Conservation (phyloP, 2,888 invertebrate genomes). For the Hydroisotoma schaefferi region DNA sequence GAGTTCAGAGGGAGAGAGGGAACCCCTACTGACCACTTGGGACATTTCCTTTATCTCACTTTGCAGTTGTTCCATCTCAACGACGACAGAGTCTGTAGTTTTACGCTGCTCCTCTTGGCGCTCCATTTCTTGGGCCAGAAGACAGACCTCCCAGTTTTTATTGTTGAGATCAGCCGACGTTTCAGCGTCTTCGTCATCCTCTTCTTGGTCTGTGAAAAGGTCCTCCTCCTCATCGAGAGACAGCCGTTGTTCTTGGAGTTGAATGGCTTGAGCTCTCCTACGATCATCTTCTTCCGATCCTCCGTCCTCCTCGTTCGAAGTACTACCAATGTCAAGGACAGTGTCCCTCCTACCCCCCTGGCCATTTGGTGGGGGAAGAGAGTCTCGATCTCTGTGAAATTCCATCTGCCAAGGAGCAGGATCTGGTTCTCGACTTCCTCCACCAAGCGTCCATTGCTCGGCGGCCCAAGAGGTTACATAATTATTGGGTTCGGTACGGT, state of each 20-base stretch:
- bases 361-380: slow-evolving; percentile 37
- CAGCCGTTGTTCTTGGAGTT: slow-evolving; percentile 25
- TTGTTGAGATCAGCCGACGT: slow-evolving; percentile 34
- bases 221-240: slow-evolving; percentile 38
- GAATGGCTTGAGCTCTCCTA: slow-evolving; percentile 9
- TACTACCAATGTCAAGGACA: slow-evolving; percentile 43
- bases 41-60: slow-evolving; percentile 47
- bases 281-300: slow-evolving; percentile 25
- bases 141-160: slow-evolving; percentile 67
- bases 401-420: slow-evolving; percentile 56
- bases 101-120: slow-evolving; percentile 49
- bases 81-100: slow-evolving; percentile 40
- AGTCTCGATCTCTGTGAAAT: slow-evolving; percentile 50
- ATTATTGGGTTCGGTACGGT: slow-evolving; percentile 23
- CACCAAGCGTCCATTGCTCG: slow-evolving; percentile 65
- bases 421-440: slow-evolving; percentile 64
- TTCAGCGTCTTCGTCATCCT: slow-evolving; percentile 29
- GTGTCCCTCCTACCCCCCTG: slow-evolving; percentile 29
- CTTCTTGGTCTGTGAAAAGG: not conserved
- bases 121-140: slow-evolving; percentile 71
- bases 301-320: slow-evolving; percentile 38
- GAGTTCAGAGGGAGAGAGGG: slow-evolving; percentile 48
- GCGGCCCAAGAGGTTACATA: slow-evolving; percentile 62
- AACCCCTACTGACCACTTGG: slow-evolving; percentile 44
- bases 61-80: slow-evolving; percentile 47